These are phyloP conservation scores for Etheostoma nigrum DNA, from an alignment of 2,797 vertebrate species.

Conservation along the genomic window DNA sequence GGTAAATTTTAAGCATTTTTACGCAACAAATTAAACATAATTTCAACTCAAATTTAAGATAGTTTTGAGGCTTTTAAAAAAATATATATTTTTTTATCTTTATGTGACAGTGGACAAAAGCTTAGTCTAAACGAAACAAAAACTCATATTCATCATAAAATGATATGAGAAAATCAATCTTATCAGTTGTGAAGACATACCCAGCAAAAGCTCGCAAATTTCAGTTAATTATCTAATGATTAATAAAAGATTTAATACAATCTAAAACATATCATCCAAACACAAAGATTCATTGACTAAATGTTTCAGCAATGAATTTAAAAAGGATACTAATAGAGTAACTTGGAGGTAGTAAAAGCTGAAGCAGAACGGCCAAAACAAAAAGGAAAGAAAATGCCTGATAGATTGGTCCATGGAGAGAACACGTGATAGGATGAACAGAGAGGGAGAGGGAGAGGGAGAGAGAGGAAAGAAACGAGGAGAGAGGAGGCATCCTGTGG, in stretches of 20 bases:
- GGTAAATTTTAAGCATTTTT: background rate
- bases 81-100: background rate
- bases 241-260: background rate
- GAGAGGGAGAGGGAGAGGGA: slow-evolving; percentile 57
- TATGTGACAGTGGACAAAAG: background rate
- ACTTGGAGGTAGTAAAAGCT: slow-evolving; percentile 51
- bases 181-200: background rate
- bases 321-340: slow-evolving; percentile 37
- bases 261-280: slow-evolving; percentile 19
- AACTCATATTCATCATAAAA: slow-evolving; percentile 10
- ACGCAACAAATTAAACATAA: background rate
- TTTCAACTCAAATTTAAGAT: background rate
- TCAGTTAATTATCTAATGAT: slow-evolving; percentile 16
- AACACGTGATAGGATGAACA: slow-evolving; percentile 78
- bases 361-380: slow-evolving; percentile 60
- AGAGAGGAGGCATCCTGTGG: slow-evolving; percentile 78
- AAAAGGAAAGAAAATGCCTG: slow-evolving; percentile 67
- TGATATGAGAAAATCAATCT: background rate
- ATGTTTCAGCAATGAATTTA: slow-evolving; percentile 30
- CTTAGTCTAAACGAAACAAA: background rate
- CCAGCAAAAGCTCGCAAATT: background rate
- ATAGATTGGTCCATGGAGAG: slow-evolving; percentile 75
- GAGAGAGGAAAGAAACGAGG: slow-evolving; percentile 60
- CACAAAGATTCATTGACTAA: background rate
- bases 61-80: background rate